Evolutionary conservation across 2,113 vertebrate genomes (phyloP).

Genomic region (Chamaetylas fuelleborni): DNA sequence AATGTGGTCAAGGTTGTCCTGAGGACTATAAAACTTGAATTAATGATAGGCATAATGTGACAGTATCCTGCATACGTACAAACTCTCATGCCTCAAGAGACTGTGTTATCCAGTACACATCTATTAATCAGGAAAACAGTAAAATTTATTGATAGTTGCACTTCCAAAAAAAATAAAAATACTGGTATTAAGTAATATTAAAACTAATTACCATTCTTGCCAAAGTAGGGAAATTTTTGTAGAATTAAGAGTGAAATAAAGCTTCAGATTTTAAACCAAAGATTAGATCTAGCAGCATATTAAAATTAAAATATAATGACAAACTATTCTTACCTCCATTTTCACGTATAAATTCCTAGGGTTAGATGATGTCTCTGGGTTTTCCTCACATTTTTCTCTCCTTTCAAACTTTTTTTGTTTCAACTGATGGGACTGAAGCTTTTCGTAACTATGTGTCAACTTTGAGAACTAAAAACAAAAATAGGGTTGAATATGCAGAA

Average conservation of each 20-base stretch:
- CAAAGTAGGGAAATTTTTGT: not conserved
- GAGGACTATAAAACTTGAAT: not conserved
- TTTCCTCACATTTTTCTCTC: conserved; percentile 18
- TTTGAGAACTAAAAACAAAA: conserved; percentile 72
- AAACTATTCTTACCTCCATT: conserved; percentile 68
- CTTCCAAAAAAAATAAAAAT: not conserved
- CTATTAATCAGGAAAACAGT: not conserved
- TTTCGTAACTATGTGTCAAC: conserved; percentile 73
- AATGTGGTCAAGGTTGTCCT: not conserved
- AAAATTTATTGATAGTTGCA: not conserved
- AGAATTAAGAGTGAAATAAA: not conserved
- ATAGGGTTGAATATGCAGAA: not conserved
- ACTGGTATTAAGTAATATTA: not conserved
- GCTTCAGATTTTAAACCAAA: not conserved
- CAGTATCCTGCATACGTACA: not conserved
- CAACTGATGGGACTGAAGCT: conserved; percentile 67
- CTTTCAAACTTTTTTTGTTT: conserved; percentile 47
- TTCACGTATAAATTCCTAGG: conserved; percentile 55
- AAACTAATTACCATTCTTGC: not conserved
- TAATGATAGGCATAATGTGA: not conserved
- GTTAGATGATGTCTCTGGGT: conserved; percentile 42
- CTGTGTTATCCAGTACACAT: not conserved
- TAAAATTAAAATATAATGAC: not conserved
- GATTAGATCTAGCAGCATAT: not conserved
- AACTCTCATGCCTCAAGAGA: not conserved